Evolutionary conservation across 92 coral and sea anemone genomes (phyloP), one percentile per base, ranked within the genome.

Genomic region (Micromussa lordhowensis): DNA sequence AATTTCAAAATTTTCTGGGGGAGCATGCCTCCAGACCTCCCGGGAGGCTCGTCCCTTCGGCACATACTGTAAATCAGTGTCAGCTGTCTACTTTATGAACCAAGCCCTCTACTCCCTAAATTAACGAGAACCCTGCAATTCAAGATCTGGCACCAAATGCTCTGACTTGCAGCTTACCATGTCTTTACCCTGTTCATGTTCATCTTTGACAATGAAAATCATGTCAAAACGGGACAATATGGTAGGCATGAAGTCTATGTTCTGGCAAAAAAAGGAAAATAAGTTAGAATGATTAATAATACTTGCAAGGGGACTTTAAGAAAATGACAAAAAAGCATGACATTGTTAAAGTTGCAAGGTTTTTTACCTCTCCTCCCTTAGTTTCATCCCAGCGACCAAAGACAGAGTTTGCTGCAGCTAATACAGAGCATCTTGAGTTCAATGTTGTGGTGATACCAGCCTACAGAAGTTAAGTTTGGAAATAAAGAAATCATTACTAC

Each of bases 301-400:
- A 11, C 8, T 24, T 36, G 55, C 17, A 26, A 63, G 13, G 13
- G 7, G n/a, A 17, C 34, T 4, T 18, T 16, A 3, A 5, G 11
- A 7, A 44, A 30, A 16, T 0, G 29, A 1, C 4, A 61, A 61
- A 61, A 22, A 61, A 5, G 1, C 9, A 5, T 54, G n/a, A 58
- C 64, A 58, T n/a, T 36, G 57, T 17, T 0, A 26, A 2, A 77
- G 32, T 16, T 76, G 24, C 69, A 36, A 49, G 19, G 2, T 22
- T 10, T 32, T 63, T 76, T 44, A 95, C 99, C 91, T 96, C 98
- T 68, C 91, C 98, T 70, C 99, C 99, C 51, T 97, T 97, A 18
- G 99, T 95, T 89, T 97, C 99, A 77, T 97, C 99, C 99, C 99
- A 97, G 82, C 99, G 90, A 71, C 99, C 99, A 93, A 96, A 98